These are phyloP conservation scores for Synergus laeviventris DNA, from an alignment of 2,888 invertebrate genomes.

Conservation along the genomic window DNA sequence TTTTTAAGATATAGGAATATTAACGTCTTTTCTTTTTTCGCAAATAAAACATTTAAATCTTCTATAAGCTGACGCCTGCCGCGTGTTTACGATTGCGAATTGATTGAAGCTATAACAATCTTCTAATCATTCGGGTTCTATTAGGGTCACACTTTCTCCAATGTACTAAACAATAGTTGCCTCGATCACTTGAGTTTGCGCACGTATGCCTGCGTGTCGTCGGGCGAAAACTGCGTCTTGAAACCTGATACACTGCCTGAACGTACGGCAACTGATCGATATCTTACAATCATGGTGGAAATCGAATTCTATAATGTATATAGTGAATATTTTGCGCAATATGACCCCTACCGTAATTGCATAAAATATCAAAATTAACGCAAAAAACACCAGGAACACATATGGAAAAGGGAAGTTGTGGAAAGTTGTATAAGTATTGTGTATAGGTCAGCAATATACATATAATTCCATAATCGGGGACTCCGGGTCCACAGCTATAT, in stretches of 20 bases:
- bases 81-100: conserved; percentile 14
- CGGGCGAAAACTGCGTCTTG: conserved; percentile 7
- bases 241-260: conserved; percentile 18
- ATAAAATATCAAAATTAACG: background rate
- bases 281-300: conserved; percentile 22
- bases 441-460: too few species aligned
- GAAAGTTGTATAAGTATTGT: background rate
- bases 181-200: conserved; percentile 25
- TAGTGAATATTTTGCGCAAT: conserved; percentile 4
- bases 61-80: background rate
- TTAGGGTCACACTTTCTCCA: conserved; percentile 72
- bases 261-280: conserved; percentile 7
- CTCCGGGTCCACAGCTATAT: too few species aligned
- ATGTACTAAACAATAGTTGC: conserved; percentile 58
- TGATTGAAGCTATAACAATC: conserved; percentile 50
- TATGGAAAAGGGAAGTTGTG: background rate
- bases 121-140: conserved; percentile 68
- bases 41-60: background rate
- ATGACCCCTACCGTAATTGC: background rate
- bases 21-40: background rate
- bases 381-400: background rate
- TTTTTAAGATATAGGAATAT: too few species aligned
- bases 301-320: conserved; percentile 25
- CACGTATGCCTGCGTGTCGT: background rate
- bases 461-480: too few species aligned